Evolutionary conservation across 2,113 vertebrate genomes (phyloP).

Genomic region (Siphamia tubifer): DNA sequence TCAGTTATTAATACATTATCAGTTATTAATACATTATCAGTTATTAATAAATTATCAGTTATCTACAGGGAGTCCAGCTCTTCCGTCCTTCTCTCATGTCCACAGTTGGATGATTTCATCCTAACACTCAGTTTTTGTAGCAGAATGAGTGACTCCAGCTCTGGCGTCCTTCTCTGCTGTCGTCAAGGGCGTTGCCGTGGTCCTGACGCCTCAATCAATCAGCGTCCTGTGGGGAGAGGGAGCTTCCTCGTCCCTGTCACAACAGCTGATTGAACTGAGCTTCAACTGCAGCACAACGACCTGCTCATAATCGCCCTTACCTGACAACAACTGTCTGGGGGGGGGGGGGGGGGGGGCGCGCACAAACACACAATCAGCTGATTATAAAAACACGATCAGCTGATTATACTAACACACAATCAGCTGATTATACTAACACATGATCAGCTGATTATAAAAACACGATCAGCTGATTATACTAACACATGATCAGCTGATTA

Average conservation of each 20-base stretch:
- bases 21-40: no score
- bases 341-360: no score
- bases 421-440: conserved; percentile 36
- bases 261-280: conserved; percentile 67
- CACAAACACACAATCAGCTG: no score
- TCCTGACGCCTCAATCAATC: conserved; percentile 77
- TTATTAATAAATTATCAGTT: no score
- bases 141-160: conserved; percentile 30
- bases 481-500: conserved; percentile 11
- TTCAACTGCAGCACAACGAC: conserved; percentile 50
- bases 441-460: no score
- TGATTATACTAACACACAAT: no score
- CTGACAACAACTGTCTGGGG: conserved; percentile 46
- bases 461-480: no score
- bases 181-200: conserved; percentile 69
- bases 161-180: conserved; percentile 61
- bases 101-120: conserved; percentile 52
- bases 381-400: conserved; percentile 25
- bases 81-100: no score
- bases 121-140: conserved; percentile 51
- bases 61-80: no score
- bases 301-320: conserved; percentile 59
- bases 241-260: conserved; percentile 72
- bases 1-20: no score
- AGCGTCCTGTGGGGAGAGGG: conserved; percentile 63